Evolutionary conservation across 2,113 vertebrate genomes (phyloP).

Genomic region (Misgurnus mizolepis): DNA sequence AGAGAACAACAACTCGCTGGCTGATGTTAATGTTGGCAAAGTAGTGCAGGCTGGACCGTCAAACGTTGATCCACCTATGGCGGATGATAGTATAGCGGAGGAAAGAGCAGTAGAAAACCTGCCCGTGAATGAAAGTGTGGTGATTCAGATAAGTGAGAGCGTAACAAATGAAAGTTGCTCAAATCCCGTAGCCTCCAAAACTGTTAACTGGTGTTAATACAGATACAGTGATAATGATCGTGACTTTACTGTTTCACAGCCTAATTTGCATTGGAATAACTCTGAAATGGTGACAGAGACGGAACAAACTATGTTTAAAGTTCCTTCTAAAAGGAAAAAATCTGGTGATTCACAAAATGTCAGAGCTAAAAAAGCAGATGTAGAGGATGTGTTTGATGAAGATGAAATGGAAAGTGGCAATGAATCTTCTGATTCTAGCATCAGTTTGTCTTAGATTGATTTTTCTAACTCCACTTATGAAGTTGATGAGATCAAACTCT

Average conservation of each 20-base stretch:
- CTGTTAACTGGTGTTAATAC: too few species aligned
- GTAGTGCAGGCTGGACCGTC: too few species aligned
- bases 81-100: too few species aligned
- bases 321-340: neutral
- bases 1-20: too few species aligned
- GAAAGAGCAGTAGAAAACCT: too few species aligned
- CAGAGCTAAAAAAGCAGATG: neutral
- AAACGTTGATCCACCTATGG: too few species aligned
- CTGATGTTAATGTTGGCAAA: too few species aligned
- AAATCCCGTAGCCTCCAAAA: fast-evolving
- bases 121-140: neutral
- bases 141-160: too few species aligned
- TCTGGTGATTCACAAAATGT: neutral
- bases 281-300: neutral
- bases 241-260: neutral
- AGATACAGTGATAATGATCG: too few species aligned
- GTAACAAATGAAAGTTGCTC: neutral
- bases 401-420: too few species aligned
- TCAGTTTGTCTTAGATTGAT: neutral
- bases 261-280: neutral
- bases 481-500: neutral
- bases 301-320: neutral
- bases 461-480: neutral
- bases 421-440: neutral
- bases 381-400: neutral